These are phyloP conservation scores for Altica lythri DNA, from an alignment of 2,888 invertebrate species.

Conservation along the genomic window DNA sequence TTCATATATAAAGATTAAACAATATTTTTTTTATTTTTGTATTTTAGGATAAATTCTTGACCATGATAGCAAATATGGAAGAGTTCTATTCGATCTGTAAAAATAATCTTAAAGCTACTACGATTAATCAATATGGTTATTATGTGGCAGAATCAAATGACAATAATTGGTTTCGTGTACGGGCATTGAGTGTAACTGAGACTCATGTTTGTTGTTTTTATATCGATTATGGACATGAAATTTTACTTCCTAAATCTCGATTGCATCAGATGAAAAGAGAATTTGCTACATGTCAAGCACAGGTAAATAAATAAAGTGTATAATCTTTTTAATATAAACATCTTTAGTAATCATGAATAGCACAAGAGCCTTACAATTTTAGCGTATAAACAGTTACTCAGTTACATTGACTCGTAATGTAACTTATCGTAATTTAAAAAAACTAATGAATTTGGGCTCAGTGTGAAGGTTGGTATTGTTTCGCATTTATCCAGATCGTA, in stretches of 20 bases:
- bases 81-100: conserved; percentile 49
- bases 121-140: conserved; percentile 52
- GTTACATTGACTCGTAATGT: no score
- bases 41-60: conserved; percentile 53
- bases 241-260: conserved; percentile 60
- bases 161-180: conserved; percentile 58
- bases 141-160: conserved; percentile 57
- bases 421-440: no score
- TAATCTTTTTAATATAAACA: no score
- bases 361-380: no score
- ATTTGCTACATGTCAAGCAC: conserved; percentile 70
- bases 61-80: conserved; percentile 55
- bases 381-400: no score
- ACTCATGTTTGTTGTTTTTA: conserved; percentile 63
- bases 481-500: no score
- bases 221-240: conserved; percentile 77
- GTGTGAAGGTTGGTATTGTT: no score
- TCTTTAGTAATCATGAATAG: no score
- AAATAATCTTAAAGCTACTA: conserved; percentile 30
- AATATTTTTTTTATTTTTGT: no score
- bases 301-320: no score
- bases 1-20: no score
- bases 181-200: conserved; percentile 49
- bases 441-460: no score
- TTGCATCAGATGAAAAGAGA: conserved; percentile 67